A percentile compares a stretch with the other conserved stretches of the same genome.
Evolutionary conservation across 2,113 vertebrate species (phyloP).

Genomic region (Ageneiosus marmoratus): DNA sequence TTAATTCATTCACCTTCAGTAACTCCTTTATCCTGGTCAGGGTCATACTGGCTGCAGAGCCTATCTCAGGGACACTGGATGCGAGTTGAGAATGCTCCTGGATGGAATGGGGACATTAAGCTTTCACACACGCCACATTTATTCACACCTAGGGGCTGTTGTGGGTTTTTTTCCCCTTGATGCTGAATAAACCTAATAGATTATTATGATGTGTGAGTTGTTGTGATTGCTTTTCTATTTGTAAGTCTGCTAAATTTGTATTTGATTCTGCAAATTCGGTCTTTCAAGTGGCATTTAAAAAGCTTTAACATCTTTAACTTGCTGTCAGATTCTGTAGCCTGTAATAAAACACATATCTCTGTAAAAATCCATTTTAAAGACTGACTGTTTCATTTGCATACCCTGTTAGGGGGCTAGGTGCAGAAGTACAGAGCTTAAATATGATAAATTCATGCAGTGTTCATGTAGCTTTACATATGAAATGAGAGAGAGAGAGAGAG

Average conservation of each 20-base stretch:
- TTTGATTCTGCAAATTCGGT: too few species aligned
- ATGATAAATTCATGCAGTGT: not conserved
- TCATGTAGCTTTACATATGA: not conserved
- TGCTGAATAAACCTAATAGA: not conserved
- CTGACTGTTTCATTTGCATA: not conserved
- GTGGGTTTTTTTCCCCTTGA: not conserved
- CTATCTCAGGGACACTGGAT: not conserved
- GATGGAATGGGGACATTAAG: not conserved
- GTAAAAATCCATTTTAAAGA: not conserved
- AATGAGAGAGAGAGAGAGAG: too few species aligned
- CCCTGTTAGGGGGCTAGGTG: not conserved
- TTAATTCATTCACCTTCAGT: not conserved
- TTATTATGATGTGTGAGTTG: not conserved
- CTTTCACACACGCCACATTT: not conserved
- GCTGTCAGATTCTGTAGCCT: not conserved
- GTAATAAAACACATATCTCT: conserved; percentile 1
- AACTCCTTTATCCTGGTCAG: not conserved
- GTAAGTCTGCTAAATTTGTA: not conserved
- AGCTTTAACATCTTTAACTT: conserved; percentile 2
- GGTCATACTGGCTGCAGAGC: not conserved
- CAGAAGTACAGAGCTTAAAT: not conserved
- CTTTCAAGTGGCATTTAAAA: not conserved
- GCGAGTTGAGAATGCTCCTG: not conserved
- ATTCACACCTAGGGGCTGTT: not conserved
- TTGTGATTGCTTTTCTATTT: not conserved